Percentiles rank a stretch among this genome's conserved stretches.
Evolutionary conservation across 1,140 invertebrate genomes (phyloP).

Genomic region (Antheraea mylitta): DNA sequence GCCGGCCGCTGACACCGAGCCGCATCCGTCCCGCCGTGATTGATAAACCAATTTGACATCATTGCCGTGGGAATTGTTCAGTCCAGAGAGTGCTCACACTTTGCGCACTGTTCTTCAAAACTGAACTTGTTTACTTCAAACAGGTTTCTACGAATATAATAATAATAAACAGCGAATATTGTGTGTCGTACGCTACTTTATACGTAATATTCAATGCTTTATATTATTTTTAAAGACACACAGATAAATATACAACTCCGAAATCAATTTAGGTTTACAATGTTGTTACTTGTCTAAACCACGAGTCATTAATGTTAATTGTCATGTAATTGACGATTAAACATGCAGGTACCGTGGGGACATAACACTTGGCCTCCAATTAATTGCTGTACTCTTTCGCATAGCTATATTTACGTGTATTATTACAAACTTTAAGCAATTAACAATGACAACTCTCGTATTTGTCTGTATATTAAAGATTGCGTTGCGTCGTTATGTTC

Average conservation of each 20-base stretch:
- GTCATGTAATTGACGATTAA: slow-evolving; percentile 45
- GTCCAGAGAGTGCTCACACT: slow-evolving; percentile 26
- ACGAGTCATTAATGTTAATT: slow-evolving; percentile 42
- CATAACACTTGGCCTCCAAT: slow-evolving; percentile 48
- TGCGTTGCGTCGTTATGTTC: not conserved
- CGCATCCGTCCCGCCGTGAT: slow-evolving; percentile 64
- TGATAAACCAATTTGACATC: slow-evolving; percentile 66
- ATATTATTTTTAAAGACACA: not conserved
- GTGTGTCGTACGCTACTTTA: not conserved
- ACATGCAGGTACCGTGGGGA: slow-evolving; percentile 44
- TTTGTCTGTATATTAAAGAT: too few relatives aligned
- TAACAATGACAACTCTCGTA: not conserved
- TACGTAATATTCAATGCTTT: not conserved
- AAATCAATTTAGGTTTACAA: not conserved
- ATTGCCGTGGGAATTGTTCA: slow-evolving; percentile 70
- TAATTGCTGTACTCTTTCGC: not conserved
- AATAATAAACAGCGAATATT: not conserved
- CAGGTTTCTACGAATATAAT: not conserved
- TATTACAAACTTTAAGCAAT: slow-evolving; percentile 2
- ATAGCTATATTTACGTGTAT: slow-evolving; percentile 14
- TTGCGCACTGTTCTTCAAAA: slow-evolving; percentile 7
- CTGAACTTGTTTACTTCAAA: not conserved
- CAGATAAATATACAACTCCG: not conserved
- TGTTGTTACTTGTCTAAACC: not conserved
- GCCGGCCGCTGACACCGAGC: slow-evolving; percentile 45